Base-by-base conservation (phyloP, 2,113 vertebrate genomes). In the Amblyornis subalaris region DNA sequence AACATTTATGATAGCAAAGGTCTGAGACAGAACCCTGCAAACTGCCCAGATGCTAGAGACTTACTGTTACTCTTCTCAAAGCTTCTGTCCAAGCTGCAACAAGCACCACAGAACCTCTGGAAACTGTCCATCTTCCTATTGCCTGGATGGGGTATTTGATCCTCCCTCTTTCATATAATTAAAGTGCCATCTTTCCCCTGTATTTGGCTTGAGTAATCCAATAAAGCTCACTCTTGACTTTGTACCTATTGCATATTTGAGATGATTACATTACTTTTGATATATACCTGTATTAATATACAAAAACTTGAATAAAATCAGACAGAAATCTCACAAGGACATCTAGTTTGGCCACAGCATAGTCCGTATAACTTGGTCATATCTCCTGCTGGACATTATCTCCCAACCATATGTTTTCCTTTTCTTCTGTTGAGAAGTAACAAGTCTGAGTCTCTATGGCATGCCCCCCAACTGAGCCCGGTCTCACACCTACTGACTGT, bases 401-500 rank as follows among this genome's bases (percentile, higher is more conserved):
- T 67, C 7, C 55, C 69, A 66, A 4, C 10, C 20, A 7, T 38
- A 1, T 1, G 8, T 36, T 74, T 53, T 65, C 35, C 50, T 89
- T 73, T 14, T 24, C 23, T 73, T 69, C 35, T 31, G 12, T 50
- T 51, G 40, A 44, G 71, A 62, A 55, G 12, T 35, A 16, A 35
- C 33, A 29, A 35, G 44, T 44, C 22, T 22, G 45, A 61, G 19
- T 44, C 14, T 48, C 4, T 17, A 8, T 1, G 25, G 33, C 67
- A 40, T 0, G 1, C 20, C 8, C 5, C 24, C 2, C 4, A 44
- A 6, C 33, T 4, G 44, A 80, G 51, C 6, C 35, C 35, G 5
- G 2, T 14, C 26, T 13, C 50, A 10, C 14, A 9, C 9, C 3
- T 53, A 36, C 26, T 0, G 2, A 3, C 50, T 17, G 38, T 1